These are phyloP conservation scores for Drosophila quasianomalipes DNA, from an alignment of 2,888 invertebrate species.

Conservation along the genomic window DNA sequence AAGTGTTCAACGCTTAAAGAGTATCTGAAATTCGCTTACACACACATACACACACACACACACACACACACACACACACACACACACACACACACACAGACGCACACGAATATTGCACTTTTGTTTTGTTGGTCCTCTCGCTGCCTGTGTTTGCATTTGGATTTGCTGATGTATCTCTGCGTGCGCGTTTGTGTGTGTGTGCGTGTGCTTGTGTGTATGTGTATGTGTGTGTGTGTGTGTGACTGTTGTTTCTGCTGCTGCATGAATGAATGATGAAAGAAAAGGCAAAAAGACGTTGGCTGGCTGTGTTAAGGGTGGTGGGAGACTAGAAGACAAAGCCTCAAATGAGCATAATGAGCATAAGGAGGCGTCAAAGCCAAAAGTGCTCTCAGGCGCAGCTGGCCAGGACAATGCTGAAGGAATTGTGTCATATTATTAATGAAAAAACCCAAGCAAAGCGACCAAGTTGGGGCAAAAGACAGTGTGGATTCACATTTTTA, in stretches of 20 bases:
- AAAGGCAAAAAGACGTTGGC: constrained; percentile 65
- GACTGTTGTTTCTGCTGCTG: constrained; percentile 25
- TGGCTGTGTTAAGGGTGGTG: constrained; percentile 23
- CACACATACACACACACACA: not conserved
- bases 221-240: constrained; percentile 4
- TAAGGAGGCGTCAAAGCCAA: constrained; percentile 77
- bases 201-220: not conserved
- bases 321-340: constrained; percentile 71
- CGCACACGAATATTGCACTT: constrained; percentile 54
- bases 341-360: constrained; percentile 81
- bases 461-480: not conserved
- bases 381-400: constrained; percentile 78
- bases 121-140: constrained; percentile 53
- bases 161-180: constrained; percentile 62
- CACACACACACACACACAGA: constrained; percentile 2
- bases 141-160: constrained; percentile 68
- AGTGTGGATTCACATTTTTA: constrained; percentile 39
- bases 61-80: not conserved
- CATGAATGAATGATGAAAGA: constrained; percentile 78
- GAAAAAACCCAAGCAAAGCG: constrained; percentile 47
- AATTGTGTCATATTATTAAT: constrained; percentile 81
- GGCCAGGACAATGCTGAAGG: constrained; percentile 72
- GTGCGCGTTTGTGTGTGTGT: constrained; percentile 2
- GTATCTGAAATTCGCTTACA: constrained; percentile 24
- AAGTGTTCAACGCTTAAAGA: constrained; percentile 1